Base-by-base conservation (phyloP, 1,140 invertebrate species). In the Probaryconus sp. region DNA sequence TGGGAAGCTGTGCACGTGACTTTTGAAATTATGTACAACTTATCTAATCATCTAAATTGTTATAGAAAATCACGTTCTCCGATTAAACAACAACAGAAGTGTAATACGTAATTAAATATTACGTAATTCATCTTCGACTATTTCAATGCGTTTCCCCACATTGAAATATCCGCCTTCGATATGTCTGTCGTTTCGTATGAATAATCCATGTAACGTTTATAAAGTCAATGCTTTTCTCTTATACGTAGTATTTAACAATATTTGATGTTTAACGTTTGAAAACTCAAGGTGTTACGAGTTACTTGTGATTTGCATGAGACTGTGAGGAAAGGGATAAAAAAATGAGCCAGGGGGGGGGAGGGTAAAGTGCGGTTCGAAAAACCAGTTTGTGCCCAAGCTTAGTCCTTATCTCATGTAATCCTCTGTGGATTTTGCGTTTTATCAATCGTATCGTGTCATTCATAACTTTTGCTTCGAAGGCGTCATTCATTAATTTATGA, bases 171-270 rank as follows among this genome's bases (percentile, higher is more conserved):
- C 61, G 55, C 61, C 56, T 61, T 35, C 51, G 64, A 30, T 43
- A 51, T 33, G 63, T 45, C 60, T 72, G 79, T 76, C 73, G 79
- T 50, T 37, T 61, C 76, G 74, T 45, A 60, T 58, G 68, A 60
- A 69, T 63, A 67, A 50, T 65, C 63, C 65, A 76, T 67, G 65
- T 53, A 76, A 72, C 43, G 43, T 35, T 48, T 30, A n/a, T n/a
- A 31, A 53, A 82, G 82, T 73, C 82, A 77, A 77, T 78, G 76
- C 81, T 78, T 76, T 81, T 82, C 73, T 60, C n/a, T n/a, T n/a
- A n/a, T n/a, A n/a, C n/a, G n/a, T n/a, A n/a, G 58, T 33, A 53
- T 48, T 13, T 31, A 69, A 53, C 55, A 67, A 70, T 70, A 37
- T 58, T 50, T 33, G 51, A 24, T 67, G 55, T 63, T 69, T 76